Conservation (phyloP, 2,888 invertebrate species). For the Pilophorus perplexus region DNA sequence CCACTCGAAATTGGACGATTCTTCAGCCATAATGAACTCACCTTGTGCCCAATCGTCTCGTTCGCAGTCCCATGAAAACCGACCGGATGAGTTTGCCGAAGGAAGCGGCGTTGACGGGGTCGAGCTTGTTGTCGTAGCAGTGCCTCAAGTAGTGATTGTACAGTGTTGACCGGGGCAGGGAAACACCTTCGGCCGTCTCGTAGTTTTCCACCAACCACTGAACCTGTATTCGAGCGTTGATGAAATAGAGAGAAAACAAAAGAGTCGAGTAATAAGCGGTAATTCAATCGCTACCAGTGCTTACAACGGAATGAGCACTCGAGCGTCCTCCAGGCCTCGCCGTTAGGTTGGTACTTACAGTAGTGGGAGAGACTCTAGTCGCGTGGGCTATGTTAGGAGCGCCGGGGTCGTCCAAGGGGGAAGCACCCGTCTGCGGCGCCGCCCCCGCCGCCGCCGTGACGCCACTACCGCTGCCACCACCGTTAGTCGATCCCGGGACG, state of each 20-base stretch:
- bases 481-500: conserved; percentile 45
- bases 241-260: conserved; percentile 5
- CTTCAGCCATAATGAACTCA: conserved; percentile 50
- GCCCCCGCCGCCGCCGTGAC: conserved; percentile 45
- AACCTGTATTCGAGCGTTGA: conserved; percentile 58
- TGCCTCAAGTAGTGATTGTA: conserved; percentile 97
- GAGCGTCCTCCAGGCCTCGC: too few species aligned
- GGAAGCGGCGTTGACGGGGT: conserved; percentile 98
- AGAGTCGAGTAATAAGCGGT: not conserved
- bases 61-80: conserved; percentile 93
- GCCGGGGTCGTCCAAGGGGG: conserved; percentile 43
- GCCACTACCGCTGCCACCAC: conserved; percentile 51
- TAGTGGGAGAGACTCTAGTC: conserved; percentile 83
- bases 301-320: too few species aligned
- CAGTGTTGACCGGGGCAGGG: conserved; percentile 88
- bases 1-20: not conserved
- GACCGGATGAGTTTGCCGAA: conserved; percentile 98
- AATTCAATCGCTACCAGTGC: not conserved
- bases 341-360: conserved; percentile 62
- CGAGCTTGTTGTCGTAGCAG: conserved; percentile 87
- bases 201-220: conserved; percentile 98
- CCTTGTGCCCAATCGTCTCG: conserved; percentile 91
- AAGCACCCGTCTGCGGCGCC: conserved; percentile 47
- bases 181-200: conserved; percentile 94
- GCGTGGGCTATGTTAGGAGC: conserved; percentile 58